Conservation (phyloP, 2,888 invertebrate genomes). For the Anoplius nigerrimus region DNA sequence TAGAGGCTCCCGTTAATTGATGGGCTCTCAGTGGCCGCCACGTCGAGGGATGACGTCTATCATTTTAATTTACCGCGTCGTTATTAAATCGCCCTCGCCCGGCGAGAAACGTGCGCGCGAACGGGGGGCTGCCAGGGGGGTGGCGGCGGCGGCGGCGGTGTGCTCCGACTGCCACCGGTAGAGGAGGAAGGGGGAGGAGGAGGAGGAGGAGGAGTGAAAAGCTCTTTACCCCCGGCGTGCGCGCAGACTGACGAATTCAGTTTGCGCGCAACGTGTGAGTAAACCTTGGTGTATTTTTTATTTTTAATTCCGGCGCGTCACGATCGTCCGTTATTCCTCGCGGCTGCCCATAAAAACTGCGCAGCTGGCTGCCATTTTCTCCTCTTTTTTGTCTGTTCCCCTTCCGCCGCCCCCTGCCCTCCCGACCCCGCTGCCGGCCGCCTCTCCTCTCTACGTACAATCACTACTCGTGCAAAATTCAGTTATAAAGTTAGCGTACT, state of each 20-base stretch:
- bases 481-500: no score
- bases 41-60: constrained; percentile 66
- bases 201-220: constrained; percentile 10
- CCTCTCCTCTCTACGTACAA: no score
- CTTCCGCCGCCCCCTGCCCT: no score
- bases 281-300: neutral
- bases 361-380: no score
- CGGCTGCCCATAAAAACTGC: no score
- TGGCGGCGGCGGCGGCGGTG: neutral
- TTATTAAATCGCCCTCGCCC: constrained; percentile 62
- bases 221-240: constrained; percentile 7
- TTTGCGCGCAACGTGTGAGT: neutral
- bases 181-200: constrained; percentile 13
- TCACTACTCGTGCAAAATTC: no score
- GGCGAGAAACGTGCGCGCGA: constrained; percentile 33
- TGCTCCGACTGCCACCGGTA: constrained; percentile 19
- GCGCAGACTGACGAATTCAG: constrained; percentile 2
- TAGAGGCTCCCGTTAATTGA: constrained; percentile 69
- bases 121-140: constrained; percentile 16
- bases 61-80: constrained; percentile 70
- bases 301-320: neutral
- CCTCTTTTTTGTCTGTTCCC: no score
- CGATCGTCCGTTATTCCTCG: no score
- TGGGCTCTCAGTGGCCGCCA: constrained; percentile 70
- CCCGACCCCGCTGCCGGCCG: no score